Conservation (phyloP, 2,113 vertebrate genomes). For the Atractosteus spatula region DNA sequence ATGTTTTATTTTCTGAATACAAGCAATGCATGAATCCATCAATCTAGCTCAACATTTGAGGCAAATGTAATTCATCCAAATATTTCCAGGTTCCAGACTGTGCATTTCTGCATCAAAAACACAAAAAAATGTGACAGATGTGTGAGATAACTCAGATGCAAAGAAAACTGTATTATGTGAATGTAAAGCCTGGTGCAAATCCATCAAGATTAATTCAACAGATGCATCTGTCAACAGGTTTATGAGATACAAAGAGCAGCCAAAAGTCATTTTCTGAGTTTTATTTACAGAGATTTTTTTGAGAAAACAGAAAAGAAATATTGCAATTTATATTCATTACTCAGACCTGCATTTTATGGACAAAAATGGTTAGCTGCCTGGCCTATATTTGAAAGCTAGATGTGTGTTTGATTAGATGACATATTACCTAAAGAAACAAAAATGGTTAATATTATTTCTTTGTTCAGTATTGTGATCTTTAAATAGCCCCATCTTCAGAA, state of each 20-base stretch:
- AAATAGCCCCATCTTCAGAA: constrained; percentile 1
- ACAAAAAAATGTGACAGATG: constrained; percentile 30
- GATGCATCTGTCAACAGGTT: constrained; percentile 62
- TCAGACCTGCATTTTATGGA: constrained; percentile 26
- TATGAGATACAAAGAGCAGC: constrained; percentile 46
- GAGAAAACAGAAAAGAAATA: constrained; percentile 32
- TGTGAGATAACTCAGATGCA: constrained; percentile 20
- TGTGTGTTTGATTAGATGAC: not conserved
- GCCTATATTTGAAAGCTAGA: constrained; percentile 27
- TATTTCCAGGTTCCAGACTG: constrained; percentile 42
- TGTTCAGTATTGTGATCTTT: not conserved
- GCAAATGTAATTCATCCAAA: constrained; percentile 35
- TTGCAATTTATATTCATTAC: constrained; percentile 61
- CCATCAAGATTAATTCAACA: constrained; percentile 66
- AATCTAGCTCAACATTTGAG: constrained; percentile 30
- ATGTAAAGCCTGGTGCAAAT: constrained; percentile 52
- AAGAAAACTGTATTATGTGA: constrained; percentile 38
- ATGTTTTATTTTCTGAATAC: no score
- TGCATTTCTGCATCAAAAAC: constrained; percentile 39
- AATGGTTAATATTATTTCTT: not conserved
- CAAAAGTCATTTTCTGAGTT: constrained; percentile 50
- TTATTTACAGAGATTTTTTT: constrained; percentile 42
- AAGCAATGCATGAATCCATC: constrained; percentile 34
- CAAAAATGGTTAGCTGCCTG: constrained; percentile 29
- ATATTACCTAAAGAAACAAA: constrained; percentile 2